phyloP scores from a whole-genome alignment of 2,797 vertebrate species.

The Hydrolagus colliei region DNA sequence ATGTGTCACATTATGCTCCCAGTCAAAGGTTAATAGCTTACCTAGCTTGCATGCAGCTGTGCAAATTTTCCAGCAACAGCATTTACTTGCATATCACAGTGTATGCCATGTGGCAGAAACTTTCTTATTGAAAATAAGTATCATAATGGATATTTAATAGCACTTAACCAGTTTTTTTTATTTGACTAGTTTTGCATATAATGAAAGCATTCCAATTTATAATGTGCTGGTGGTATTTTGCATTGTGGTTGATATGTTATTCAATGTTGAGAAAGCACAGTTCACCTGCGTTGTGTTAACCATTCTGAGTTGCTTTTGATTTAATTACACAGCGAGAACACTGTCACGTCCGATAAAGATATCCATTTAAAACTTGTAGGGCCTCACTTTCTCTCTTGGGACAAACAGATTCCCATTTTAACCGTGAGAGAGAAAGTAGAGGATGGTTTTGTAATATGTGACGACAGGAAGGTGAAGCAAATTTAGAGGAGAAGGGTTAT shows the following conservation, averaged over 20 bases:
- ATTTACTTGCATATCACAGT: neutral
- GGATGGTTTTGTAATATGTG: too few species aligned
- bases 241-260: neutral
- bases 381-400: too few species aligned
- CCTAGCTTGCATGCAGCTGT: neutral
- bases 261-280: neutral
- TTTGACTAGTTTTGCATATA: neutral
- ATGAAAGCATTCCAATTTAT: neutral
- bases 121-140: neutral
- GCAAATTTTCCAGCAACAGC: neutral
- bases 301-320: neutral
- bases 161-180: neutral
- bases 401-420: too few species aligned
- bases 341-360: too few species aligned
- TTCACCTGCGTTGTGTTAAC: neutral
- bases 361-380: too few species aligned
- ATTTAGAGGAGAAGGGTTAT: too few species aligned
- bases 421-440: too few species aligned
- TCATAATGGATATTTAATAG: neutral
- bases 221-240: neutral
- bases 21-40: neutral
- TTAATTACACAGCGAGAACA: too few species aligned
- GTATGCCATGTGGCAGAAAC: neutral
- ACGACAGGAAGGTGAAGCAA: too few species aligned
- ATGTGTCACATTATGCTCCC: neutral